These are phyloP conservation scores for Drosophila persimilis DNA, from an alignment of 1,140 invertebrate genomes.

Conservation along the genomic window DNA sequence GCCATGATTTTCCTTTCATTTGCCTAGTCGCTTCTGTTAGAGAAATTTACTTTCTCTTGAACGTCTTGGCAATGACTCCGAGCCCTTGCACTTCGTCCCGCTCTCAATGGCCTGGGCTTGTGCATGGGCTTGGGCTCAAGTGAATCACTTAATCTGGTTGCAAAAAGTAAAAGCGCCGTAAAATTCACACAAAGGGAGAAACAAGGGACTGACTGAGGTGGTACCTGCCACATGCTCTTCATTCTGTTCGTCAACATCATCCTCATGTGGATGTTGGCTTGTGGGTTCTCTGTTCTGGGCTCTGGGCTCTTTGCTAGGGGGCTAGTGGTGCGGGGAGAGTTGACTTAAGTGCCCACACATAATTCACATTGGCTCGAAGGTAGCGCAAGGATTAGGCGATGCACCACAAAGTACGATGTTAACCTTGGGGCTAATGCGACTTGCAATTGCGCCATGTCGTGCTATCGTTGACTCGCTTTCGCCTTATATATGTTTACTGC, in stretches of 20 bases:
- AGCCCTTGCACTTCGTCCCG: background rate
- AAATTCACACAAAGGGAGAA: constrained; percentile 36
- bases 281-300: background rate
- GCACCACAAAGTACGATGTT: constrained; percentile 60
- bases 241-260: background rate
- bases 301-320: background rate
- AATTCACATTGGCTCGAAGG: constrained; percentile 69
- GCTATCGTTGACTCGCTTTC: no score
- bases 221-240: no score
- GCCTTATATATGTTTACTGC: no score
- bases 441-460: constrained; percentile 3
- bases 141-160: constrained; percentile 73
- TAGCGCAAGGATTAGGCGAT: constrained; percentile 72
- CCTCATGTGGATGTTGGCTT: background rate
- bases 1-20: background rate
- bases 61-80: no score
- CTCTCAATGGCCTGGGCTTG: no score
- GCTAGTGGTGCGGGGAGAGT: constrained; percentile 7
- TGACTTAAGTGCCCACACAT: constrained; percentile 59
- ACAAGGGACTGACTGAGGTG: constrained; percentile 1
- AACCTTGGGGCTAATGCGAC: constrained; percentile 42
- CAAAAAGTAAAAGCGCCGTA: constrained; percentile 54
- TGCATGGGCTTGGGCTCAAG: constrained; percentile 39
- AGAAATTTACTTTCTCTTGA: constrained; percentile 73
- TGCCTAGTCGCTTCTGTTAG: background rate